Evolutionary conservation across 2,113 vertebrate species (phyloP).

Genomic region (Lota lota): DNA sequence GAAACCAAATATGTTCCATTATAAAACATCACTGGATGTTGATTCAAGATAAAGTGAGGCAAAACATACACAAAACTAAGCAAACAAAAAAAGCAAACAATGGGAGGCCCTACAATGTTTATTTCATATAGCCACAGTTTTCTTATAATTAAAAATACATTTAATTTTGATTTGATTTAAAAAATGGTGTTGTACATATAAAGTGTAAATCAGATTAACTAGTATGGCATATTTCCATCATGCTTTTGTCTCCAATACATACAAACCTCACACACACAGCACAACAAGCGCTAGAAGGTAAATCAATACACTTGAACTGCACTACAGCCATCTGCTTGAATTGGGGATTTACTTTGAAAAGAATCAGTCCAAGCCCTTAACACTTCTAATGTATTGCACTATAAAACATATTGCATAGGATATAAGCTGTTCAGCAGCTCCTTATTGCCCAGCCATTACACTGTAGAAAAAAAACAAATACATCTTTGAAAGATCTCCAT

Average conservation of each 20-base stretch:
- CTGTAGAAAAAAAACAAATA: constrained; percentile 22
- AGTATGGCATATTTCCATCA: constrained; percentile 13
- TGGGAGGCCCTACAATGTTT: neutral
- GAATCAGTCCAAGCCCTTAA: constrained; percentile 46
- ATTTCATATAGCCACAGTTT: no score
- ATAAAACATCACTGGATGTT: neutral
- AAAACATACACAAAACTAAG: neutral
- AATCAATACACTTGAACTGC: neutral
- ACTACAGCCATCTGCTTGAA: neutral
- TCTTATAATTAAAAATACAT: no score
- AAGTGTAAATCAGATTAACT: constrained; percentile 10
- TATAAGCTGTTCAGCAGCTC: constrained; percentile 72
- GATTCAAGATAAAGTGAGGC: neutral
- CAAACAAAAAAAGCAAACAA: neutral
- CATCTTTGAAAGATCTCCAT: constrained; percentile 25
- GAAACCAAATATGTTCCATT: neutral
- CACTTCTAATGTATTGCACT: constrained; percentile 70
- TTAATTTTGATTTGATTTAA: no score
- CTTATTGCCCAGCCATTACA: constrained; percentile 73
- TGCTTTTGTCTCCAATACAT: constrained; percentile 23
- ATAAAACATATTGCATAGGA: constrained; percentile 78
- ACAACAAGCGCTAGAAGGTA: constrained; percentile 40
- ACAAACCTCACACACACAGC: constrained; percentile 35
- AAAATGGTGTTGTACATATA: neutral
- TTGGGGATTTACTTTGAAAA: constrained; percentile 12